A percentile compares a stretch with the other conserved stretches of the same genome.
These are phyloP conservation scores for Sthenelais limicola DNA, from an alignment of 2,888 invertebrate genomes.

Conservation along the genomic window DNA sequence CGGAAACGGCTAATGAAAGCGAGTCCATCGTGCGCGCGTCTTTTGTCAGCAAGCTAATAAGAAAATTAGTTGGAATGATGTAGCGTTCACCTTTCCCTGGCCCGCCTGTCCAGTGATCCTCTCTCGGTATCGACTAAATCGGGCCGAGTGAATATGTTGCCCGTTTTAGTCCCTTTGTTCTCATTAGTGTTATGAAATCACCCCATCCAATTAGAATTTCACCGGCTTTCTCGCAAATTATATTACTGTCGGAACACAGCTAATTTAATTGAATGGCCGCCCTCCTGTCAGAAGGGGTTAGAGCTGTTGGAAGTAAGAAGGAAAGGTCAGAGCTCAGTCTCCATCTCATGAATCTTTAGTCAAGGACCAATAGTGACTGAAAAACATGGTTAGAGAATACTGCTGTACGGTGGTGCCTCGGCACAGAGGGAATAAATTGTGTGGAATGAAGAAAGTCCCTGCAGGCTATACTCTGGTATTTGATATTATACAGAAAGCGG, in stretches of 20 bases:
- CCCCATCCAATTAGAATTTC: slow-evolving; percentile 39
- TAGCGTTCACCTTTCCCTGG: slow-evolving; percentile 16
- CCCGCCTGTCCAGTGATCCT: background rate
- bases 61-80: slow-evolving; percentile 28
- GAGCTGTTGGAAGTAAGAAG: background rate
- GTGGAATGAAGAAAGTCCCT: no score
- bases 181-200: slow-evolving; percentile 37
- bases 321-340: background rate
- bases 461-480: no score
- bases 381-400: no score
- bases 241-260: slow-evolving; percentile 37
- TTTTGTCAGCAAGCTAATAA: slow-evolving; percentile 31
- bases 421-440: no score
- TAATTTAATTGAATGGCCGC: slow-evolving; percentile 37
- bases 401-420: no score
- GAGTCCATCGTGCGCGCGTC: slow-evolving; percentile 26
- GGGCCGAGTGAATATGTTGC: background rate
- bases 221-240: slow-evolving; percentile 27
- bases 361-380: no score
- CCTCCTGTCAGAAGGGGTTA: no score
- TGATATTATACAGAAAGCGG: no score
- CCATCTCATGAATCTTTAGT: no score
- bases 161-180: slow-evolving; percentile 18
- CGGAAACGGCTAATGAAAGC: slow-evolving; percentile 39
- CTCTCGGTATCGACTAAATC: slow-evolving; percentile 5